Conservation (phyloP, 2,113 vertebrate species). For the Heloderma charlesbogerti region DNA sequence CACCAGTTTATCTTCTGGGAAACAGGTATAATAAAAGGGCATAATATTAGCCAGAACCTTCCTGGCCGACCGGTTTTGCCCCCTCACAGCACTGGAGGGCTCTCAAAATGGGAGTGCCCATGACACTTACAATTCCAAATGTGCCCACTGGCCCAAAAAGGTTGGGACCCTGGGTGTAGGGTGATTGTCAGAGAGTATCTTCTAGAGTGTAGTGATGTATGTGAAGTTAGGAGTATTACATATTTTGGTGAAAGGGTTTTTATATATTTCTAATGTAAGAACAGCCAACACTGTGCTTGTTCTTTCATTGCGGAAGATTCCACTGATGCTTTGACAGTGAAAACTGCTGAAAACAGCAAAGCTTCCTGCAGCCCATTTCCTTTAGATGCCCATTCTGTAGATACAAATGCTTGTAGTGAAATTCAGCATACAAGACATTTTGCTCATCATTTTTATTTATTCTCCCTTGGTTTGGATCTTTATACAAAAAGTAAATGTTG, state of each 20-base stretch:
- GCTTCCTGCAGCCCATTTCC: neutral
- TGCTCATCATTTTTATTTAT: neutral
- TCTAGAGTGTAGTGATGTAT: neutral
- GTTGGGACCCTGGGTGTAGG: neutral
- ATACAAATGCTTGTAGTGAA: neutral
- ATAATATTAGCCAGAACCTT: too few species aligned
- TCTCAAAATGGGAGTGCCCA: too few species aligned
- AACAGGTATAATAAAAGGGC: too few species aligned
- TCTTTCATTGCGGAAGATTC: neutral
- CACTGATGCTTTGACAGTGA: neutral
- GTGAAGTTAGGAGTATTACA: neutral
- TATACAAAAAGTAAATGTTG: neutral
- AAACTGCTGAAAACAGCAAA: neutral
- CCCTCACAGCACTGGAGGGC: too few species aligned
- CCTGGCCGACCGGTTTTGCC: too few species aligned
- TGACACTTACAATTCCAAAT: too few species aligned
- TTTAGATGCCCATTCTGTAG: neutral
- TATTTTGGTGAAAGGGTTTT: neutral
- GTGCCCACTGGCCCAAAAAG: too few species aligned
- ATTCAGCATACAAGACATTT: neutral
- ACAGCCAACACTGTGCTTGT: neutral
- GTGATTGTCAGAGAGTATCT: neutral
- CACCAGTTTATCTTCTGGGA: too few species aligned
- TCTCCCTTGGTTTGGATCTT: neutral
- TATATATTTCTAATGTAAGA: neutral